Evolutionary conservation across 2,113 vertebrate species (phyloP).

Genomic region (Hydrolagus affinis): DNA sequence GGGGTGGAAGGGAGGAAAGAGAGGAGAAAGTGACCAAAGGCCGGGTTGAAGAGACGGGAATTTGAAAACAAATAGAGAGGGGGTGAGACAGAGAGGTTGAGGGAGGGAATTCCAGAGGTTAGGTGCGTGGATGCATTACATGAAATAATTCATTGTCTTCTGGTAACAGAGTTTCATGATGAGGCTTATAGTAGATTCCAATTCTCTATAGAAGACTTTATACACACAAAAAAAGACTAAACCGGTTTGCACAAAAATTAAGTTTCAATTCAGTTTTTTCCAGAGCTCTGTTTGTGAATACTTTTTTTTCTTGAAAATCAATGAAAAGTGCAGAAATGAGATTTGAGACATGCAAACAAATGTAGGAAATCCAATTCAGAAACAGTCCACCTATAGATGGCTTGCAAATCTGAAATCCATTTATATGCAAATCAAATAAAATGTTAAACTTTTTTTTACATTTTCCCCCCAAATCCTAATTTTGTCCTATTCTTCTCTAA

Average conservation of each 20-base stretch:
- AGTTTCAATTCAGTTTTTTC: background rate
- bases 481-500: too few relatives aligned
- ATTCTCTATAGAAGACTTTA: too few relatives aligned
- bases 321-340: background rate
- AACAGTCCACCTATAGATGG: background rate
- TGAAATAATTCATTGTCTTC: too few relatives aligned
- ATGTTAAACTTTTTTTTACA: background rate
- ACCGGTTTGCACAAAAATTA: background rate
- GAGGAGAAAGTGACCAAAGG: too few relatives aligned
- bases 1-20: too few relatives aligned
- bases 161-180: too few relatives aligned
- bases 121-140: too few relatives aligned
- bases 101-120: too few relatives aligned
- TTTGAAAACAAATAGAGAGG: too few relatives aligned
- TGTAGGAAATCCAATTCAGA: background rate
- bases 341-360: constrained; percentile 12
- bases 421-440: constrained; percentile 9
- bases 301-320: background rate
- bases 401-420: background rate
- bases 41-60: too few relatives aligned
- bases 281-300: background rate
- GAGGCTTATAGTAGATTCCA: too few relatives aligned
- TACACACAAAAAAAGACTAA: background rate
- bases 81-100: too few relatives aligned
- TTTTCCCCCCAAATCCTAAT: background rate